Percentiles rank a stretch among this genome's conserved stretches.
Conservation (phyloP, 2,888 invertebrate genomes). For the Rhogogaster chlorosoma region DNA sequence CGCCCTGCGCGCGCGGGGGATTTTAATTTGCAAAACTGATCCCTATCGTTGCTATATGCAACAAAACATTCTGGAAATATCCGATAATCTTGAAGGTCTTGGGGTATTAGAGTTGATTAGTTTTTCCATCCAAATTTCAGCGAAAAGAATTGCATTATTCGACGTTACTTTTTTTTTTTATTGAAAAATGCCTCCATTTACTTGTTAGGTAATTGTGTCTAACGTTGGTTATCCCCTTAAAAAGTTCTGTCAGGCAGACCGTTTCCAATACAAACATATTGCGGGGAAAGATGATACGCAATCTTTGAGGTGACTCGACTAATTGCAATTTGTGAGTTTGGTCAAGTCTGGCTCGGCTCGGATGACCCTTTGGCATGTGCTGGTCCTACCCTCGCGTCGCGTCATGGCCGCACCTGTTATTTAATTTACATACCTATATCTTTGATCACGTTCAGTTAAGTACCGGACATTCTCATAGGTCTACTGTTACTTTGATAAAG, state of each 20-base stretch:
- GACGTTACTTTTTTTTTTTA: too few relatives aligned
- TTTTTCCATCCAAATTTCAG: too few relatives aligned
- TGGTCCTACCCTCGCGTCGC: neutral
- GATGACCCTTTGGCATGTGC: neutral
- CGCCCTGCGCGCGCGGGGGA: too few relatives aligned
- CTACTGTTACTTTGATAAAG: neutral
- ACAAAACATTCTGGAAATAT: neutral
- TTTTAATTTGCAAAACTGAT: too few relatives aligned
- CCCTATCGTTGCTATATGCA: neutral
- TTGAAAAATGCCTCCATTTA: neutral
- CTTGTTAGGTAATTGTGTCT: neutral
- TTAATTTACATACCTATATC: neutral
- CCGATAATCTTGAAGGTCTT: neutral
- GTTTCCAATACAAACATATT: neutral
- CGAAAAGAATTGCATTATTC: too few relatives aligned
- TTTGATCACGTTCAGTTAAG: neutral
- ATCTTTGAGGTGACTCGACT: neutral
- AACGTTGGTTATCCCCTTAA: neutral
- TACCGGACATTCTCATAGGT: neutral
- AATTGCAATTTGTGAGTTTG: constrained; percentile 2
- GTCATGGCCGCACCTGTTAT: neutral
- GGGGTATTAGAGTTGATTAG: neutral
- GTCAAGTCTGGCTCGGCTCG: neutral
- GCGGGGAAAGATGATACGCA: neutral
- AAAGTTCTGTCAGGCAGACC: neutral